Evolutionary conservation across 1,140 invertebrate species (phyloP).

Genomic region (Formica exsecta): DNA sequence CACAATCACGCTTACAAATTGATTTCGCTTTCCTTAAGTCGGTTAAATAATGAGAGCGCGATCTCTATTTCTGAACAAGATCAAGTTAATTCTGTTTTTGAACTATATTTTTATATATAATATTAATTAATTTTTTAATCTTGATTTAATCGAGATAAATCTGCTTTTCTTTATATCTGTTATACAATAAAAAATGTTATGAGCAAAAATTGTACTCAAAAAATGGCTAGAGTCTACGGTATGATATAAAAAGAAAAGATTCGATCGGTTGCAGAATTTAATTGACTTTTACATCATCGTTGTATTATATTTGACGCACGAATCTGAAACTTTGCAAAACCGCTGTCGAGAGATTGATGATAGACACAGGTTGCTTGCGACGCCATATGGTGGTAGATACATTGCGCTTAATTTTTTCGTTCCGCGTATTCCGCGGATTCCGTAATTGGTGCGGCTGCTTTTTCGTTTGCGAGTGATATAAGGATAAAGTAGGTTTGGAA

Average conservation of each 20-base stretch:
- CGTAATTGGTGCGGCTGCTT: constrained; percentile 36
- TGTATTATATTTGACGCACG: neutral
- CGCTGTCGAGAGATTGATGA: constrained; percentile 11
- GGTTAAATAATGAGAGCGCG: constrained; percentile 5
- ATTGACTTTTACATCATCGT: constrained; percentile 3
- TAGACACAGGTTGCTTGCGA: constrained; percentile 24
- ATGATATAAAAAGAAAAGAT: neutral
- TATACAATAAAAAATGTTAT: neutral
- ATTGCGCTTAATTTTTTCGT: constrained; percentile 12
- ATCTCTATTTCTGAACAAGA: neutral
- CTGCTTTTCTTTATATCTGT: neutral
- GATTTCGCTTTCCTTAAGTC: constrained; percentile 45
- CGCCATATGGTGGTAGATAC: constrained; percentile 55
- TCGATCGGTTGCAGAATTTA: neutral
- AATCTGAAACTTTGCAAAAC: neutral
- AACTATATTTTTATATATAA: neutral
- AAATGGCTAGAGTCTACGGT: neutral
- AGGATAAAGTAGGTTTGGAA: constrained; percentile 26
- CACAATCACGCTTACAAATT: constrained; percentile 34
- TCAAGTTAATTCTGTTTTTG: neutral
- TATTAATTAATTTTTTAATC: neutral
- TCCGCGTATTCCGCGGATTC: constrained; percentile 10
- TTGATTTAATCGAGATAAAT: neutral
- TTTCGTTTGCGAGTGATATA: constrained; percentile 41
- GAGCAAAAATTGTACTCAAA: neutral